These are phyloP conservation scores for Dascillus cervinus DNA, from an alignment of 2,888 invertebrate genomes.

Conservation along the genomic window DNA sequence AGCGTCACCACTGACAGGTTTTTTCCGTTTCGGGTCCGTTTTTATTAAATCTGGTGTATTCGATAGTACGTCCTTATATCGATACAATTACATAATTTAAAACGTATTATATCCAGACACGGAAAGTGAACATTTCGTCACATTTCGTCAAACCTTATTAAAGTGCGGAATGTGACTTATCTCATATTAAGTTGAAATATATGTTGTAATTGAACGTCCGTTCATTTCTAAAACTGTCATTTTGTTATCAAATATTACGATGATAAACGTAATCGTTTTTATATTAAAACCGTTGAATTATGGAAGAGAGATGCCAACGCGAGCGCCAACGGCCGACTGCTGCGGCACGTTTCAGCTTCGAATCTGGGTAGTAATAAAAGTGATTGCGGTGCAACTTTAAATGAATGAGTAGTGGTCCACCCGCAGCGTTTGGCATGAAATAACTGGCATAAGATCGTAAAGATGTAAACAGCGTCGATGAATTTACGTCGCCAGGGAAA, in stretches of 20 bases:
- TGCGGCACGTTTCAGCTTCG: constrained; percentile 5
- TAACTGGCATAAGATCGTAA: too few relatives aligned
- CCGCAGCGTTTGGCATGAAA: too few relatives aligned
- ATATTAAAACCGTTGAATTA: constrained; percentile 10
- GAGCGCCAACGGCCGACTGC: constrained; percentile 7
- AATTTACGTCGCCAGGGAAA: too few relatives aligned
- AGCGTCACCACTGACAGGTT: too few relatives aligned
- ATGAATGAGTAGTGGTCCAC: too few relatives aligned
- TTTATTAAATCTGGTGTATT: too few relatives aligned
- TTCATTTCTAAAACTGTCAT: constrained; percentile 8
- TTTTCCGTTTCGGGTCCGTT: too few relatives aligned
- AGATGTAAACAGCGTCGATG: too few relatives aligned
- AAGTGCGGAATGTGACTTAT: constrained; percentile 9
- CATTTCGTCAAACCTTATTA: constrained; percentile 7
- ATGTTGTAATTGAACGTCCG: constrained; percentile 7
- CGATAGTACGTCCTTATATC: too few relatives aligned
- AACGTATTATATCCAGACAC: too few relatives aligned
- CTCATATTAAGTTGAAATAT: constrained; percentile 6
- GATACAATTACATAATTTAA: too few relatives aligned
- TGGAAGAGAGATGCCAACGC: constrained; percentile 7
- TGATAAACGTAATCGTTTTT: constrained; percentile 10
- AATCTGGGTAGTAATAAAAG: constrained; percentile 7
- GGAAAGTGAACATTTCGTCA: constrained; percentile 7
- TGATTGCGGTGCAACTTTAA: constrained; percentile 6
- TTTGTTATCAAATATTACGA: constrained; percentile 10